Conservation (phyloP, 1,140 invertebrate genomes). For the Danaus plexippus region DNA sequence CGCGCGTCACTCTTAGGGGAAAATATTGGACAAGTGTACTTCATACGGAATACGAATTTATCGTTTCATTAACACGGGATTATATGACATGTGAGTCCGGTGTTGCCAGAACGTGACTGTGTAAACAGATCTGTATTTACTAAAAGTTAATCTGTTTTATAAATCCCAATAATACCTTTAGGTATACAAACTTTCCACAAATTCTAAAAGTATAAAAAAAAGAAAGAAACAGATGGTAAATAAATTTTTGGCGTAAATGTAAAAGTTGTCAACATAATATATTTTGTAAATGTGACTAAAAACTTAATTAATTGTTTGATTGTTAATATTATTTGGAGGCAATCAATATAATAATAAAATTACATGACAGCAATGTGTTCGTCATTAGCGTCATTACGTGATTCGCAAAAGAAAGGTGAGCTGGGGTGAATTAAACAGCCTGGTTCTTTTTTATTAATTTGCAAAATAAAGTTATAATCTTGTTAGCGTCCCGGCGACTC, state of each 20-base stretch:
- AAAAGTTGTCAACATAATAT: no score
- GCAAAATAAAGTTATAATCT: slow-evolving; percentile 70
- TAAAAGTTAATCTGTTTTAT: slow-evolving; percentile 1
- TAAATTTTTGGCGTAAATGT: no score
- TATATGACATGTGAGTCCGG: slow-evolving; percentile 37
- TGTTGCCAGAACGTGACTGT: slow-evolving; percentile 1
- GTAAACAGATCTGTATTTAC: no score
- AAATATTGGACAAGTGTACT: slow-evolving; percentile 39
- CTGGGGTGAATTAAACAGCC: slow-evolving; percentile 37
- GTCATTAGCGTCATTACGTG: slow-evolving; percentile 24
- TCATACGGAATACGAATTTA: slow-evolving; percentile 57
- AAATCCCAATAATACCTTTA: not conserved
- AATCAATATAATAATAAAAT: no score
- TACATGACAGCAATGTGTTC: not conserved
- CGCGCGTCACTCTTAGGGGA: slow-evolving; percentile 40
- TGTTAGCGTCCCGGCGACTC: slow-evolving; percentile 56
- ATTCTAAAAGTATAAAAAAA: slow-evolving; percentile 8
- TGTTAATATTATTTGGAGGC: no score
- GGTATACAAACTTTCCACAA: slow-evolving; percentile 3
- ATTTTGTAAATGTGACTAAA: no score
- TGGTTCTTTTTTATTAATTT: slow-evolving; percentile 67
- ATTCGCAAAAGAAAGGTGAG: slow-evolving; percentile 20
- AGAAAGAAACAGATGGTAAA: slow-evolving; percentile 9
- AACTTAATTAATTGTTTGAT: no score
- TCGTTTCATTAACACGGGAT: slow-evolving; percentile 64